Evolutionary conservation across 2,797 vertebrate species (phyloP), one percentile per base, ranked within the genome.

Genomic region (Trachurus trachurus): DNA sequence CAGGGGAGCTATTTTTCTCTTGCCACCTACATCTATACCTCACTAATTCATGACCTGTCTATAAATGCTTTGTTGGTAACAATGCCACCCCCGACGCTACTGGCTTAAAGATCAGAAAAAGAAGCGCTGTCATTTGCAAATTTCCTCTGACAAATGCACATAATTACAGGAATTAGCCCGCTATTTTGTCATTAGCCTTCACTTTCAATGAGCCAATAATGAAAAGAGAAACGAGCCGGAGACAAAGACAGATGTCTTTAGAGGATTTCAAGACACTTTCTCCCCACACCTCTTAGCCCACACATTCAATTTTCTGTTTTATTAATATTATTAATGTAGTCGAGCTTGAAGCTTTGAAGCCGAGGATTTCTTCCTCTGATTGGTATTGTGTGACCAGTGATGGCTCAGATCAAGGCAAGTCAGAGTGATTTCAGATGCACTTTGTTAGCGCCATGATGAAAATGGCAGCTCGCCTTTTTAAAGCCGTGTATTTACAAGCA

Each of bases 311-410:
- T 81, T 87, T 80, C 74, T 66, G 79, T 94, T 94, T 94, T 95
- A 95, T 95, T 95, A 95, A 96, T 94, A 93, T 94, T 88, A 95
- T 96, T 93, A 96, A 94, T 94, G 91, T 89, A 92, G 92, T 93
- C 89, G 82, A 80, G 89, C 92, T 85, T 89, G 64, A 88, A 81
- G 90, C 90, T 92, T 81, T 86, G 88, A 88, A 69, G 89, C 82
- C 37, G 34, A 81, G 86, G 91, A 84, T 66, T 86, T 89, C 82
- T 83, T 77, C 86, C 84, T 86, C 92, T 95, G 94, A 95, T 93
- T 94, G 92, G 92, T 88, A 94, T 95, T 95, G 95, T 95, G 91
- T 82, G 88, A 81, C 76, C 73, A 22, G 91, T 94, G 93, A 96
- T 93, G 94, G 92, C 90, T 94, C 64, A 37, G 89, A 86, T 90